phyloP scores from a whole-genome alignment of 2,888 invertebrate species.

The Tachina fera region DNA sequence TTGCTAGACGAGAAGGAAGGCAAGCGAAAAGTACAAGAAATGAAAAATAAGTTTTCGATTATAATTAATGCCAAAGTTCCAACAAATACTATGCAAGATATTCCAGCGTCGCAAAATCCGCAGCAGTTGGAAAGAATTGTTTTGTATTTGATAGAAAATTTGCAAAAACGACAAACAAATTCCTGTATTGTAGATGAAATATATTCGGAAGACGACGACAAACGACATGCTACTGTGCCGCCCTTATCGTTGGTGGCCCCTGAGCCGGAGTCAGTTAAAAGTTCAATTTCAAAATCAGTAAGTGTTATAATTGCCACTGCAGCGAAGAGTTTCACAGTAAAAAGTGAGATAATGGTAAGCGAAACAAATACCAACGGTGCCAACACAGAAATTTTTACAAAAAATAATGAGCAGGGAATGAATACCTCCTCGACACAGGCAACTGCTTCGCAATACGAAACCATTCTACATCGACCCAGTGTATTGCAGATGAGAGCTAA shows the following conservation, averaged over 20 bases:
- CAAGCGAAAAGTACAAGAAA: constrained; percentile 88
- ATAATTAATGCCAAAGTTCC: constrained; percentile 85
- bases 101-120: constrained; percentile 87
- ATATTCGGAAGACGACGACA: constrained; percentile 63
- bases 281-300: constrained; percentile 82
- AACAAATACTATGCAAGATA: constrained; percentile 79
- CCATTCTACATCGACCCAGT: constrained; percentile 54
- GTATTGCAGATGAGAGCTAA: constrained; percentile 67
- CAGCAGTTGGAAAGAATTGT: constrained; percentile 88
- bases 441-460: not conserved
- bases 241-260: constrained; percentile 82
- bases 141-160: constrained; percentile 86
- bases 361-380: constrained; percentile 29
- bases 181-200: constrained; percentile 66
- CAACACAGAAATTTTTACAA: constrained; percentile 6
- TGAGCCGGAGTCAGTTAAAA: constrained; percentile 80
- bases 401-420: constrained; percentile 25
- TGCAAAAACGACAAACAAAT: constrained; percentile 77
- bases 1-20: constrained; percentile 90
- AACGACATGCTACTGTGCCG: constrained; percentile 73
- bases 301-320: constrained; percentile 81
- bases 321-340: constrained; percentile 77
- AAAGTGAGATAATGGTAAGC: constrained; percentile 72
- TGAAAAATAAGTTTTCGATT: constrained; percentile 91
- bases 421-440: constrained; percentile 30